Percentiles rank a stretch among this genome's conserved stretches.
Conservation (phyloP, 2,888 invertebrate species). For the Lapara coniferarum region DNA sequence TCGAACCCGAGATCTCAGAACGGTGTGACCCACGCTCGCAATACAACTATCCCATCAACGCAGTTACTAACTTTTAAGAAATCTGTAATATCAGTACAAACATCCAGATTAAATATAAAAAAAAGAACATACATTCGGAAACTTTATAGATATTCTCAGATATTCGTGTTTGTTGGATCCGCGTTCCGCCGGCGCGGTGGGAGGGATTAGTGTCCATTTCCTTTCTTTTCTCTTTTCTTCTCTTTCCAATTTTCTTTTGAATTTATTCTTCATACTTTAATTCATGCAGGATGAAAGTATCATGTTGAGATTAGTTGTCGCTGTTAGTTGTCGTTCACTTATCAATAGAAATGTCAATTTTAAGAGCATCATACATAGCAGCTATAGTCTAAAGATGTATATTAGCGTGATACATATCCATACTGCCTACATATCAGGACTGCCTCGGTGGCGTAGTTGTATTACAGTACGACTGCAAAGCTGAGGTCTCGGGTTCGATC, state of each 20-base stretch:
- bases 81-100: background rate
- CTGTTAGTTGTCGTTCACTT: background rate
- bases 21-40: too few species aligned
- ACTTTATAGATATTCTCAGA: background rate
- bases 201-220: constrained; percentile 14
- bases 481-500: too few species aligned
- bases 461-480: too few species aligned
- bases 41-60: background rate
- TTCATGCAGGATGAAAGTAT: background rate
- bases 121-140: constrained; percentile 10
- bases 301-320: background rate
- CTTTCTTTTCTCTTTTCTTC: too few species aligned
- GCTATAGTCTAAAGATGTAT: too few species aligned
- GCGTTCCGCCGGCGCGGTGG: background rate
- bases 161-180: constrained; percentile 15
- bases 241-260: background rate
- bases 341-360: background rate
- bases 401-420: too few species aligned
- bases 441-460: too few species aligned
- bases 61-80: too few species aligned
- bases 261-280: constrained; percentile 7
- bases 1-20: too few species aligned
- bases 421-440: too few species aligned
- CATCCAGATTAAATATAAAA: constrained; percentile 6
- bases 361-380: too few species aligned